A percentile compares a stretch with the other conserved stretches of the same genome.
phyloP scores from a whole-genome alignment of 1,140 invertebrate genomes.

The Octopus sinensis region DNA sequence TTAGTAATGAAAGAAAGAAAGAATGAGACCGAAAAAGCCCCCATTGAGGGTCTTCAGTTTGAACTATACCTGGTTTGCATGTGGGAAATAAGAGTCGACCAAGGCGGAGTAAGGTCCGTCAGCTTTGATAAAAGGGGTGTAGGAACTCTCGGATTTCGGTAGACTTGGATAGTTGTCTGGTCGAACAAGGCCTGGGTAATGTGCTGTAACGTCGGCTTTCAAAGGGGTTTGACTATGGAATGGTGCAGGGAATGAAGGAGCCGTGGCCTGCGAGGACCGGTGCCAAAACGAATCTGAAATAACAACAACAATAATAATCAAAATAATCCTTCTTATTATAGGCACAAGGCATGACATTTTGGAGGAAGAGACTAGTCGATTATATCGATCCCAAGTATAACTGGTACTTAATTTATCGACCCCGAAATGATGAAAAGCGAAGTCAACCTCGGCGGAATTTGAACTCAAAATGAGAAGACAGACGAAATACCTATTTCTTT shows the following conservation, averaged over 20 bases:
- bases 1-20: no score
- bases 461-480: no score
- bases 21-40: no score
- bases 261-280: constrained; percentile 31
- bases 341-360: no score
- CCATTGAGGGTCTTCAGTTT: neutral
- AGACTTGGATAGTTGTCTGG: neutral
- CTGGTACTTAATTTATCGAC: no score
- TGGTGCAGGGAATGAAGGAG: constrained; percentile 36
- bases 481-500: no score
- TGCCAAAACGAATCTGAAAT: constrained; percentile 45
- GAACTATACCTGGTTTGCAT: constrained; percentile 40
- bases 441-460: no score
- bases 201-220: constrained; percentile 29
- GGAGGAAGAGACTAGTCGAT: no score
- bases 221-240: constrained; percentile 28
- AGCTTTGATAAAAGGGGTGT: neutral
- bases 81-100: constrained; percentile 47
- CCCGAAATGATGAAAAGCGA: no score
- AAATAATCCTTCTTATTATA: no score
- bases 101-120: constrained; percentile 33
- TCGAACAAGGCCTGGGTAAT: neutral
- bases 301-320: neutral
- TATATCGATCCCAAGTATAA: no score
- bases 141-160: neutral